A percentile compares a stretch with the other conserved stretches of the same genome.
Evolutionary conservation across 92 coral and sea anemone genomes (phyloP).

Genomic region (Palythoa caribaeorum): DNA sequence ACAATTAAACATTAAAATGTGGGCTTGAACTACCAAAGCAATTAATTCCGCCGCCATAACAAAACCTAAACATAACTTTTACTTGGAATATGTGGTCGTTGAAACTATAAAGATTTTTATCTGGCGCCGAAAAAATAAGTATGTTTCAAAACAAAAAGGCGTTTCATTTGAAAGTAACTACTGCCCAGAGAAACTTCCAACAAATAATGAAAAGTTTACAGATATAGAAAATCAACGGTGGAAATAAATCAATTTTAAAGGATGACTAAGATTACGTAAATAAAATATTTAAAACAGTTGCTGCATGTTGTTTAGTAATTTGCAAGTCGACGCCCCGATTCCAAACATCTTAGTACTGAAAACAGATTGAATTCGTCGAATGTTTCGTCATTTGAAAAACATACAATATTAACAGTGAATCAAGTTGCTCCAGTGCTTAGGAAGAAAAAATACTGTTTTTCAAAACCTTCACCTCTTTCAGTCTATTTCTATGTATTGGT

Average conservation of each 20-base stretch:
- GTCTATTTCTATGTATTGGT: not conserved
- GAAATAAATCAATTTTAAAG: not conserved
- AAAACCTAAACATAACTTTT: too few relatives aligned
- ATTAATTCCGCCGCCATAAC: too few relatives aligned
- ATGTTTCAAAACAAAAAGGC: not conserved
- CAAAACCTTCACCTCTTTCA: not conserved
- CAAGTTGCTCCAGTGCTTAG: not conserved
- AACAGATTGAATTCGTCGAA: not conserved
- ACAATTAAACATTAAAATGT: too few relatives aligned
- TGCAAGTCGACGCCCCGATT: not conserved
- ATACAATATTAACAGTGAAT: not conserved
- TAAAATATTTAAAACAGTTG: not conserved
- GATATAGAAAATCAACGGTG: not conserved
- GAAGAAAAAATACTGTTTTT: not conserved
- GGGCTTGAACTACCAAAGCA: too few relatives aligned
- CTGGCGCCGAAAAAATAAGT: too few relatives aligned
- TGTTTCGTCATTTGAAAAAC: not conserved
- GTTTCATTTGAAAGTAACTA: not conserved
- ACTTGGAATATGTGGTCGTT: too few relatives aligned
- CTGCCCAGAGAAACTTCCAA: not conserved
- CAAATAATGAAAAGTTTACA: not conserved
- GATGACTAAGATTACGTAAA: not conserved
- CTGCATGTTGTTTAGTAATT: not conserved
- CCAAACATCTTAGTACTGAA: not conserved
- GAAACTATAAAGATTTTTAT: too few relatives aligned